phyloP scores from a whole-genome alignment of 2,113 vertebrate species.

The Corythaeola cristata region DNA sequence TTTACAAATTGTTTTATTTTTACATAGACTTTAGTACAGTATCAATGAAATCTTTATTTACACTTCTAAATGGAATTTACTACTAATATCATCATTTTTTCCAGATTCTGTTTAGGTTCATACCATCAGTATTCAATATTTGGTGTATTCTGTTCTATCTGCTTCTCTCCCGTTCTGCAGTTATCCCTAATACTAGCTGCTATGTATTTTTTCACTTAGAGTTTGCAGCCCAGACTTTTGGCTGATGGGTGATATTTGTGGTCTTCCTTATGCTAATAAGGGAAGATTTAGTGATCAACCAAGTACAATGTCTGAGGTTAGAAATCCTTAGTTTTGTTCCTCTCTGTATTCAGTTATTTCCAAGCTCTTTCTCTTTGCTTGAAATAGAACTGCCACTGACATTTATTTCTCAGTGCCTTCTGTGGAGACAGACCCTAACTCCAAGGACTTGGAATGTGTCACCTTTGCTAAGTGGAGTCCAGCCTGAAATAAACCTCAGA shows the following conservation, averaged over 20 bases:
- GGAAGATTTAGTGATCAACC: background rate
- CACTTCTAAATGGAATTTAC: background rate
- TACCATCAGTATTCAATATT: background rate
- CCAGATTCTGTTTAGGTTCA: background rate
- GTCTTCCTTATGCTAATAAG: background rate
- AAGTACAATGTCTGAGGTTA: background rate
- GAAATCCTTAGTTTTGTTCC: background rate
- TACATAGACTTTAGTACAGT: background rate
- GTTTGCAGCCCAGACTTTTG: background rate
- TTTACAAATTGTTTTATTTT: background rate
- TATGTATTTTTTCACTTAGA: background rate
- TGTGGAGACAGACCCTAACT: background rate
- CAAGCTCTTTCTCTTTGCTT: background rate
- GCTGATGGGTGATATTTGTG: background rate
- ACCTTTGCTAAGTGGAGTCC: background rate
- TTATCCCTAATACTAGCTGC: background rate
- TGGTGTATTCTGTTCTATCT: background rate
- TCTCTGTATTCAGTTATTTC: background rate
- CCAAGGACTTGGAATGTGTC: background rate
- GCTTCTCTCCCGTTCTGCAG: background rate
- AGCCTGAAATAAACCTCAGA: background rate
- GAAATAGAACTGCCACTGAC: background rate
- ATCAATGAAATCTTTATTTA: background rate
- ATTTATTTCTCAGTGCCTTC: background rate
- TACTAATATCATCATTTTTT: rapidly evolving